Percentiles rank a stretch among this genome's conserved stretches.
These are phyloP conservation scores for Orius insidiosus DNA, from an alignment of 1,140 invertebrate species.

Conservation along the genomic window DNA sequence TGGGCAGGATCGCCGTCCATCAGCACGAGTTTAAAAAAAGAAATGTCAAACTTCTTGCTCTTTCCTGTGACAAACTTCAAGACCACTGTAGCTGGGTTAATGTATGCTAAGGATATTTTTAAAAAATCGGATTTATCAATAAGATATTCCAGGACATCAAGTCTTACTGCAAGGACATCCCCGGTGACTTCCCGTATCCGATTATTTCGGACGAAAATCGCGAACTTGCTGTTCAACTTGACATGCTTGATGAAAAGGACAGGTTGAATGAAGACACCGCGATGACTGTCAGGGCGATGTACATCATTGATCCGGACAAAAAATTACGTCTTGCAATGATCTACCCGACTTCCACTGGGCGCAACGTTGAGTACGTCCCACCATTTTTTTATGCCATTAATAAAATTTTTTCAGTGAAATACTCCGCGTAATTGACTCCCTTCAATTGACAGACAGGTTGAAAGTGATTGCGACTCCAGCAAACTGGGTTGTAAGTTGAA, in stretches of 20 bases:
- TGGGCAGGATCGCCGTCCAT: constrained; percentile 57
- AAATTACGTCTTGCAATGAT: constrained; percentile 75
- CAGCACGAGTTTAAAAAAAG: constrained; percentile 68
- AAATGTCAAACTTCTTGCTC: constrained; percentile 74
- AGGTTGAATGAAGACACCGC: constrained; percentile 58
- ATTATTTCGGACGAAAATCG: constrained; percentile 81
- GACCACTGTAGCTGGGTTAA: constrained; percentile 71
- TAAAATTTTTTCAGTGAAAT: constrained; percentile 62
- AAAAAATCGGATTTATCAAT: background rate
- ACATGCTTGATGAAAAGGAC: constrained; percentile 87
- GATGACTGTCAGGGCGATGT: constrained; percentile 76
- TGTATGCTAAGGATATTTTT: constrained; percentile 31
- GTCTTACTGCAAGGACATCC: constrained; percentile 30
- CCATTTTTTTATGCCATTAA: background rate
- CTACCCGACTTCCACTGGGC: constrained; percentile 88
- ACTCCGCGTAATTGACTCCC: constrained; percentile 73
- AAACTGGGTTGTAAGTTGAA: constrained; percentile 77
- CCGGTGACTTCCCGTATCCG: constrained; percentile 59
- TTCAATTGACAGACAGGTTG: constrained; percentile 68
- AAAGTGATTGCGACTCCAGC: constrained; percentile 89
- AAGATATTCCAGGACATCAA: constrained; percentile 58
- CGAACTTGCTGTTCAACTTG: constrained; percentile 53
- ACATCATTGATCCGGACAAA: constrained; percentile 73
- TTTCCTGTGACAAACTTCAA: constrained; percentile 77
- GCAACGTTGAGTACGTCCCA: constrained; percentile 85